Evolutionary conservation across 2,888 invertebrate genomes (phyloP).

Genomic region (Nymphalis c-album): DNA sequence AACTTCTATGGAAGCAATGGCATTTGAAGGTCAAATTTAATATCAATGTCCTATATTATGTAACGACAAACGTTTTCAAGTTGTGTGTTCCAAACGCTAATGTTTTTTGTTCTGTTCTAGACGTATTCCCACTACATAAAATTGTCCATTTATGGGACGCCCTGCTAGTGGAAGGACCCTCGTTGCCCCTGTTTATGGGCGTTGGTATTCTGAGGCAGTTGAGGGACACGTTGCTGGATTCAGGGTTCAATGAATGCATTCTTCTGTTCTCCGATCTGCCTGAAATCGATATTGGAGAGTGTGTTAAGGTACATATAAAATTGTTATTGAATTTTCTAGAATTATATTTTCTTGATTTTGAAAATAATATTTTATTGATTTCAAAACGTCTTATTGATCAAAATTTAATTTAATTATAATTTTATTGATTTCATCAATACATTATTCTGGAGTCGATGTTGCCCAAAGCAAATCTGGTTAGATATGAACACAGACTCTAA

Average conservation of each 20-base stretch:
- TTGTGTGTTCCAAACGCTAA: background rate
- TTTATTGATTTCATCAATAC: too few species aligned
- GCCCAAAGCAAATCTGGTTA: too few species aligned
- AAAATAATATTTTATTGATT: too few species aligned
- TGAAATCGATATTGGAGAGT: slow-evolving; percentile 96
- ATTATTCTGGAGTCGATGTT: too few species aligned
- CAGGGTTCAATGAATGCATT: slow-evolving; percentile 99
- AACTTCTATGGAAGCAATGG: too few species aligned
- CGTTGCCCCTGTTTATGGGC: slow-evolving; percentile 97
- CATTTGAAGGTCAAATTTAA: too few species aligned
- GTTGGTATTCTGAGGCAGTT: slow-evolving; percentile 95
- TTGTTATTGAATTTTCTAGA: background rate
- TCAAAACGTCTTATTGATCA: too few species aligned
- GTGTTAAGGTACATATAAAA: slow-evolving; percentile 84
- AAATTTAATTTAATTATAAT: too few species aligned
- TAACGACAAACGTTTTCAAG: too few species aligned
- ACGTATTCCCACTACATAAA: slow-evolving; percentile 98
- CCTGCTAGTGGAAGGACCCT: slow-evolving; percentile 93
- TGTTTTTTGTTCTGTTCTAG: slow-evolving; percentile 68
- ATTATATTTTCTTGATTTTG: background rate
- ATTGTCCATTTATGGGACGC: slow-evolving; percentile 99
- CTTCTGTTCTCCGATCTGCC: slow-evolving; percentile 99
- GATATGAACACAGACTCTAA: too few species aligned
- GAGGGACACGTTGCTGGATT: slow-evolving; percentile 89
- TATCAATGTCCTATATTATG: too few species aligned